Conservation (phyloP, 2,113 vertebrate species). For the Neolamprologus hecqui region DNA sequence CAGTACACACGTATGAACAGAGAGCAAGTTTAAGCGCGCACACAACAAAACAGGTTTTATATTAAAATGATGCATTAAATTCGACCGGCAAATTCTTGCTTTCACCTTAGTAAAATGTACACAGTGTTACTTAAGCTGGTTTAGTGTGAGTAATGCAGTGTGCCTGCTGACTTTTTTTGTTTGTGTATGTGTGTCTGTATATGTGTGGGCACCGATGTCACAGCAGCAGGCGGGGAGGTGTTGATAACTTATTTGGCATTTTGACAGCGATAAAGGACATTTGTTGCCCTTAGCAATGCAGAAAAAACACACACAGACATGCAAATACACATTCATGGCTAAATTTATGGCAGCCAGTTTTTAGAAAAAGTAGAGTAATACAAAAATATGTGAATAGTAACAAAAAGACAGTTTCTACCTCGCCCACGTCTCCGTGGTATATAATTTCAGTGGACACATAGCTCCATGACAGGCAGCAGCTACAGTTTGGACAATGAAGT, state of each 20-base stretch:
- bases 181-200: not conserved
- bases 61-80: not conserved
- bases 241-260: conserved; percentile 57
- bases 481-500: not conserved
- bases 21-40: not conserved
- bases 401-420: not conserved
- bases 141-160: not conserved
- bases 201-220: conserved; percentile 30
- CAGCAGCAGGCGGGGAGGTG: conserved; percentile 25
- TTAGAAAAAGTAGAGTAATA: not conserved
- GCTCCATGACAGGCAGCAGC: not conserved
- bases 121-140: not conserved
- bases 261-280: conserved; percentile 60
- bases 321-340: not conserved
- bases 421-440: not conserved
- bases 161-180: not conserved
- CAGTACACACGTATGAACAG: not conserved
- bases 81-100: not conserved
- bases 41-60: not conserved
- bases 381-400: not conserved
- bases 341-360: not conserved
- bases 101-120: not conserved
- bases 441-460: not conserved
- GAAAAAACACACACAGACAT: not conserved
- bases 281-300: conserved; percentile 36